Evolutionary conservation across 2,888 invertebrate genomes (phyloP).

Genomic region (Drosophila sordidapex): DNA sequence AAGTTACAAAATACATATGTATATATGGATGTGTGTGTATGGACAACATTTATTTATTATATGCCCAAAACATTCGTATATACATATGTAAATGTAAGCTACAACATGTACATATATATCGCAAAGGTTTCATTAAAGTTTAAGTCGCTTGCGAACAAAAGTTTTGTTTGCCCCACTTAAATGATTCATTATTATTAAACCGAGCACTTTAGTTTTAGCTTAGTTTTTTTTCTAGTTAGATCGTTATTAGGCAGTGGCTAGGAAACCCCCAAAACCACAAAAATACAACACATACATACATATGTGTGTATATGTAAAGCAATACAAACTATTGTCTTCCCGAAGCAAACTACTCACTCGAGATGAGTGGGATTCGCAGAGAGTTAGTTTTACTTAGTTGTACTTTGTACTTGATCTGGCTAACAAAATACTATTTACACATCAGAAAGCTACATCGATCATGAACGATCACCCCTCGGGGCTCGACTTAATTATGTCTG

Average conservation of each 20-base stretch:
- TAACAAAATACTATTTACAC: constrained; percentile 5
- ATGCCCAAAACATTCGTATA: not conserved
- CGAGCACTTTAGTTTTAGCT: not conserved
- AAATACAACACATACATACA: not conserved
- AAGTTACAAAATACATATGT: not conserved
- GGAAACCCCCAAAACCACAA: not conserved
- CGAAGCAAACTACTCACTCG: constrained; percentile 19
- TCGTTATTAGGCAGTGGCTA: not conserved
- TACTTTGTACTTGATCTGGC: constrained; percentile 30
- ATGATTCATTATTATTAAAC: constrained; percentile 10
- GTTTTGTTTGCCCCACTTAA: constrained; percentile 31
- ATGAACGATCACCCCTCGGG: not conserved
- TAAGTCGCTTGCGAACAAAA: constrained; percentile 52
- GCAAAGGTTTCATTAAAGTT: constrained; percentile 66
- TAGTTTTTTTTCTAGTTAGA: not conserved
- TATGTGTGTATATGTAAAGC: constrained; percentile 33
- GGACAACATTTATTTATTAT: constrained; percentile 9
- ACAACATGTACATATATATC: constrained; percentile 19
- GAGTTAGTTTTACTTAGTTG: constrained; percentile 41
- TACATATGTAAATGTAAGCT: not conserved
- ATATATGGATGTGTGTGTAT: not conserved
- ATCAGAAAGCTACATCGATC: not conserved
- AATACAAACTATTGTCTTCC: constrained; percentile 56
- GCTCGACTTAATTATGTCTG: not conserved
- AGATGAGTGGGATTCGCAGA: constrained; percentile 15